These are phyloP conservation scores for Catostylus mosaicus DNA, from an alignment of 30 jellyfish, hydroid and myxozoan species.

Conservation along the genomic window DNA sequence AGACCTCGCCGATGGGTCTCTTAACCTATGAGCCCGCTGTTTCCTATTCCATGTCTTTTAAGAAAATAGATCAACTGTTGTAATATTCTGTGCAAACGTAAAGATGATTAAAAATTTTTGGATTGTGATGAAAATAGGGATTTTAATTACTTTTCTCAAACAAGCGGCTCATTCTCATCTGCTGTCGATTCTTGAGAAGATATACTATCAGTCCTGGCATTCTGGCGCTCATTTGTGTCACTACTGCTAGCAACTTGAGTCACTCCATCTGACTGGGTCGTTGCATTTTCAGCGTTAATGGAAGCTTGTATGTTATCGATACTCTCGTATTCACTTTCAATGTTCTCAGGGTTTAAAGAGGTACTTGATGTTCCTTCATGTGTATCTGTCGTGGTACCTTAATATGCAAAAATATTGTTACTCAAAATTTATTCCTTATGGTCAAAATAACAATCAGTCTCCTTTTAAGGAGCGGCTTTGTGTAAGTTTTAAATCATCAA, in stretches of 20 bases:
- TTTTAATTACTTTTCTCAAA: not conserved
- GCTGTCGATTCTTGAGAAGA: conserved; percentile 43
- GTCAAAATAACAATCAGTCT: not conserved
- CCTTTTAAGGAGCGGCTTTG: not conserved
- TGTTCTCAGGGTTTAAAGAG: not conserved
- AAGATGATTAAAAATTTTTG: too few relatives aligned
- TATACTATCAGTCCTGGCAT: conserved; percentile 6
- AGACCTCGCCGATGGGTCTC: too few relatives aligned
- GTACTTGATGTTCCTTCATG: not conserved
- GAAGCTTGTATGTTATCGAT: conserved; percentile 22
- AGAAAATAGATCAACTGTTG: not conserved
- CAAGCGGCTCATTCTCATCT: conserved; percentile 43
- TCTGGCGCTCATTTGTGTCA: not conserved
- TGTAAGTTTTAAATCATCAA: not conserved
- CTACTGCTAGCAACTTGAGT: not conserved
- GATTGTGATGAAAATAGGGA: too few relatives aligned
- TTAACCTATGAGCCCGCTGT: too few relatives aligned
- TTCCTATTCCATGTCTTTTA: not conserved
- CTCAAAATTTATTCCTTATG: too few relatives aligned
- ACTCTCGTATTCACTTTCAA: conserved; percentile 44
- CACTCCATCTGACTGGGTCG: not conserved
- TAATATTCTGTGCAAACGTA: not conserved
- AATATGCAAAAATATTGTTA: not conserved
- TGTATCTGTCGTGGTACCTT: not conserved
- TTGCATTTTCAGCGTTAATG: not conserved